Evolutionary conservation across 2,113 vertebrate genomes (phyloP).

Genomic region (Myotis yumanensis): DNA sequence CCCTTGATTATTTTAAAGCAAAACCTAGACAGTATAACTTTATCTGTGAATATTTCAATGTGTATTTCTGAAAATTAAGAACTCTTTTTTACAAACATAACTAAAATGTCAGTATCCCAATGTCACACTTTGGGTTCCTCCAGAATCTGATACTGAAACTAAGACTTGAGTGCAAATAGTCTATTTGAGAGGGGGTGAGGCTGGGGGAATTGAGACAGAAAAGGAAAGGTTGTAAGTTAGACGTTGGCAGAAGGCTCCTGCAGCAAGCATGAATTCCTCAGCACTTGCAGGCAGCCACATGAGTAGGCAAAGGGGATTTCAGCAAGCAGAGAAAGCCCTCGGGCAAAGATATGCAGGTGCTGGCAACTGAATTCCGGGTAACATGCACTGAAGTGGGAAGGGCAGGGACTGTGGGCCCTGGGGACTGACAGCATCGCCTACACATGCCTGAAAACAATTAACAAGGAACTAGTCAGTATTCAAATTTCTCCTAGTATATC

Average conservation of each 20-base stretch:
- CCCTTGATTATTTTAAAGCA: conserved; percentile 42
- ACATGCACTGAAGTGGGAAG: neutral
- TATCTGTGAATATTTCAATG: neutral
- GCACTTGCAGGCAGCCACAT: neutral
- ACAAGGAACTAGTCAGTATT: neutral
- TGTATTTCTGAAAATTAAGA: neutral
- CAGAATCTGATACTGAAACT: neutral
- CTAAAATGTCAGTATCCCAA: neutral
- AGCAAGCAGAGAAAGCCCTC: neutral
- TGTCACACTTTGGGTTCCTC: neutral
- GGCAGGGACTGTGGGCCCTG: neutral
- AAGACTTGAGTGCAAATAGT: neutral
- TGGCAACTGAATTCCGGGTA: neutral
- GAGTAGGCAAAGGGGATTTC: neutral
- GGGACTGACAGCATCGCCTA: neutral
- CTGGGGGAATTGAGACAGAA: neutral
- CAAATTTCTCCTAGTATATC: neutral
- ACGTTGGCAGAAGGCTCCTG: neutral
- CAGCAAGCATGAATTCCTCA: neutral
- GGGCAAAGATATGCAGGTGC: neutral
- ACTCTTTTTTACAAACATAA: neutral
- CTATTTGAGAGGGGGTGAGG: neutral
- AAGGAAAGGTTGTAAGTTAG: neutral
- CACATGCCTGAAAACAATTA: neutral
- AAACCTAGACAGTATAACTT: neutral